Evolutionary conservation across 2,888 invertebrate genomes (phyloP).

Genomic region (Leucoma salicis): DNA sequence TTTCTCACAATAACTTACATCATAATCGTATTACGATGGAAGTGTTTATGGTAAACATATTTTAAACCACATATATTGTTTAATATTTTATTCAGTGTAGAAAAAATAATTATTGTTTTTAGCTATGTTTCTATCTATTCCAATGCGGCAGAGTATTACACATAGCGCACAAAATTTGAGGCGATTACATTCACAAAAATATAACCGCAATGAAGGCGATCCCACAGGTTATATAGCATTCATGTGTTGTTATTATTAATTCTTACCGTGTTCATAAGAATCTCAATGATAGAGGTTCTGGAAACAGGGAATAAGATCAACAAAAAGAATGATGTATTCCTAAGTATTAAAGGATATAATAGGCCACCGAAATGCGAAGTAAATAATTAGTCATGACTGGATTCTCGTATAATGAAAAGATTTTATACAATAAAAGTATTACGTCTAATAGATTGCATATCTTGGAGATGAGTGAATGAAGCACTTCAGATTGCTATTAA

Average conservation of each 20-base stretch:
- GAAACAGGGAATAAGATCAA: conserved; percentile 5
- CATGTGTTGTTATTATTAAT: conserved; percentile 37
- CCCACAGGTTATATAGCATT: conserved; percentile 29
- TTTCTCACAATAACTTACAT: too few species aligned
- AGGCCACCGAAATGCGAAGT: background rate
- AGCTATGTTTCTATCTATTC: too few species aligned
- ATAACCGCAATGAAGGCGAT: conserved; percentile 9
- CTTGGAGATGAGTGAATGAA: background rate
- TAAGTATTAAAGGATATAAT: conserved; percentile 3
- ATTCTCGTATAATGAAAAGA: conserved; percentile 3
- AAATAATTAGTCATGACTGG: background rate
- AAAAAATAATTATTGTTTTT: too few species aligned
- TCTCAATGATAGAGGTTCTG: conserved; percentile 5
- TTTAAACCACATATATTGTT: too few species aligned
- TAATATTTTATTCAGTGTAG: too few species aligned
- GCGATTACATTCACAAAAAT: background rate
- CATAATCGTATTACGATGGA: too few species aligned
- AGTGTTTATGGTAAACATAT: too few species aligned
- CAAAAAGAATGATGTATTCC: background rate
- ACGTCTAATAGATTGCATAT: conserved; percentile 4
- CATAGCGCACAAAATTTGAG: too few species aligned
- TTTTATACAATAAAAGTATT: conserved; percentile 5
- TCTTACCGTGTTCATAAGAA: conserved; percentile 18
- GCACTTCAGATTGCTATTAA: too few species aligned
- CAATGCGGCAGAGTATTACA: too few species aligned